Percentiles rank a stretch among this genome's conserved stretches.
phyloP scores from a whole-genome alignment of 2,888 invertebrate genomes.

The Zaprionus lineosus region DNA sequence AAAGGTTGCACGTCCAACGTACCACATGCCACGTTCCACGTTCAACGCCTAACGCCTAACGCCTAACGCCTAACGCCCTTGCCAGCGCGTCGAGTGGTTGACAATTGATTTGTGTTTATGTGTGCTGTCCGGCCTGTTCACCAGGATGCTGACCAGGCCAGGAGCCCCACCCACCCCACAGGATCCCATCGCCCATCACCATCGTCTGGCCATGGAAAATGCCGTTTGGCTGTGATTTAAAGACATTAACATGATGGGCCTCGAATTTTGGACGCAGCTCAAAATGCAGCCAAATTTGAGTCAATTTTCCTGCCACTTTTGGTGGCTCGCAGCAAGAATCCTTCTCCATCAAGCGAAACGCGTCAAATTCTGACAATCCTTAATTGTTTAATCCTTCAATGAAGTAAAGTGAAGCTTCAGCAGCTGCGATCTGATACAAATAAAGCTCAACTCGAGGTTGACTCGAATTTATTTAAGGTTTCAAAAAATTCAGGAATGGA shows the following conservation, averaged over 20 bases:
- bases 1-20: constrained; percentile 31
- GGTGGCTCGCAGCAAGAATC: background rate
- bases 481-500: no score
- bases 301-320: constrained; percentile 17
- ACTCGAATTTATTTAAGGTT: no score
- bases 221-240: constrained; percentile 71
- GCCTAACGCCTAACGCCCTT: no score
- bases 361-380: background rate
- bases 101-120: constrained; percentile 77
- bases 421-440: no score
- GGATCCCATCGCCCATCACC: background rate
- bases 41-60: no score
- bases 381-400: background rate
- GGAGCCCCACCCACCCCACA: constrained; percentile 1
- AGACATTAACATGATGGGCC: constrained; percentile 62
- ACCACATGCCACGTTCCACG: constrained; percentile 14
- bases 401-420: no score
- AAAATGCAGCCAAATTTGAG: constrained; percentile 27
- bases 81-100: constrained; percentile 64
- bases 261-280: constrained; percentile 33
- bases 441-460: no score
- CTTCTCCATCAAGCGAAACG: background rate
- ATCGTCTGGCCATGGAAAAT: constrained; percentile 55
- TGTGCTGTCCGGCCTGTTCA: constrained; percentile 38
- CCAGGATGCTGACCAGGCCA: constrained; percentile 17